Conservation (phyloP, 1,140 invertebrate genomes). For the Micrasema minimum region DNA sequence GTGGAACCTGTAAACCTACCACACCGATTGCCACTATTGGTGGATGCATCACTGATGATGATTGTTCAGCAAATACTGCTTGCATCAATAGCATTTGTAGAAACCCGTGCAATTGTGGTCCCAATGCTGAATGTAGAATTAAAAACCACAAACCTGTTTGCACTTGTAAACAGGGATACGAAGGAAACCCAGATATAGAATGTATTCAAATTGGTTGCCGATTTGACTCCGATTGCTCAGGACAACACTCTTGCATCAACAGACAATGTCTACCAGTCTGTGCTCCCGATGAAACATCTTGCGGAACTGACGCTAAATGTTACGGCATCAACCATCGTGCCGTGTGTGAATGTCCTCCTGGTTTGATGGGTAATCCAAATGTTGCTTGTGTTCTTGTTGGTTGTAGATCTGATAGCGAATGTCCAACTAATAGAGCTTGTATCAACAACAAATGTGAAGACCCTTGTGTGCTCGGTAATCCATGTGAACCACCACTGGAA, state of each 20-base stretch:
- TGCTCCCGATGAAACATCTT: conserved; percentile 71
- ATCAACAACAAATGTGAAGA: conserved; percentile 82
- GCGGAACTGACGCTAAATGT: conserved; percentile 79
- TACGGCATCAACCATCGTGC: conserved; percentile 81
- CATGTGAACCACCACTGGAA: conserved; percentile 76
- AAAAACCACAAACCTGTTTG: conserved; percentile 86
- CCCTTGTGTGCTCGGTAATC: conserved; percentile 75
- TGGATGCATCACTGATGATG: conserved; percentile 79
- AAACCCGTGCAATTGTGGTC: conserved; percentile 84
- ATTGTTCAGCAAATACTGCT: conserved; percentile 79
- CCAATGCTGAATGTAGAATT: conserved; percentile 83
- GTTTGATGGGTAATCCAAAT: conserved; percentile 83
- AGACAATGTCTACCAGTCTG: conserved; percentile 83
- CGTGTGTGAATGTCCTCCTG: conserved; percentile 83
- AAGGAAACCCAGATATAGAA: conserved; percentile 82
- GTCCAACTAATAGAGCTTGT: conserved; percentile 80
- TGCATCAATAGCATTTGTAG: conserved; percentile 83
- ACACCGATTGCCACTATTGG: conserved; percentile 72
- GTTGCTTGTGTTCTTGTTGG: conserved; percentile 79
- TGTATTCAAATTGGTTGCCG: conserved; percentile 80
- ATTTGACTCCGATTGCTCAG: conserved; percentile 79
- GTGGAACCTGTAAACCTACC: conserved; percentile 79
- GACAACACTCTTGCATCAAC: conserved; percentile 81
- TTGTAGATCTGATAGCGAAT: conserved; percentile 80
- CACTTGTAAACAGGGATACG: conserved; percentile 81